Evolutionary conservation across 2,113 vertebrate species (phyloP).

Genomic region (Dipodomys ordii): DNA sequence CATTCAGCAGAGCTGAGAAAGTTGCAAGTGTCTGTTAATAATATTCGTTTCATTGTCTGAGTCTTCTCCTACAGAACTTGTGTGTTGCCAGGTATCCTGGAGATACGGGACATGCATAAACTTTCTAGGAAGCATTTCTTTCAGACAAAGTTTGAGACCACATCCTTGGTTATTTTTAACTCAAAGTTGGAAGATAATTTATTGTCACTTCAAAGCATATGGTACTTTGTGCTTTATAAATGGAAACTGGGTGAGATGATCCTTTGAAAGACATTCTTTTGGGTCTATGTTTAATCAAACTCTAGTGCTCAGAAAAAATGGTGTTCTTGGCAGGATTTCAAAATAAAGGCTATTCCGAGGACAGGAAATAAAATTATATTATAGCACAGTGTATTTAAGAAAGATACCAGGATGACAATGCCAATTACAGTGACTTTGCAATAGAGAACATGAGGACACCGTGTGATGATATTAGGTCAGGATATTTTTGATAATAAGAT

Average conservation of each 20-base stretch:
- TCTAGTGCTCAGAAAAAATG: slow-evolving; percentile 58
- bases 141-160: slow-evolving; percentile 54
- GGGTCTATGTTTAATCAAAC: slow-evolving; percentile 70
- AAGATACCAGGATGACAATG: slow-evolving; percentile 63
- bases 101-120: not conserved
- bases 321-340: slow-evolving; percentile 73
- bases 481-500: slow-evolving; percentile 41
- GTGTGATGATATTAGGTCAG: slow-evolving; percentile 59
- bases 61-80: not conserved
- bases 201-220: slow-evolving; percentile 72
- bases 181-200: slow-evolving; percentile 66
- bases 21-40: not conserved
- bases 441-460: slow-evolving; percentile 32
- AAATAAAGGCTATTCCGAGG: slow-evolving; percentile 72
- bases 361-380: slow-evolving; percentile 69
- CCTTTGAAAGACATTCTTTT: slow-evolving; percentile 73
- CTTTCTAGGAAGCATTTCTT: slow-evolving; percentile 64
- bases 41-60: not conserved
- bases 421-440: slow-evolving; percentile 64
- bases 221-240: slow-evolving; percentile 72
- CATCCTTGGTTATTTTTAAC: slow-evolving; percentile 65
- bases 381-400: slow-evolving; percentile 56
- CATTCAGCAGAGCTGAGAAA: not conserved
- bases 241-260: slow-evolving; percentile 70
- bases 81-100: not conserved